Evolutionary conservation across 92 coral and sea anemone species (phyloP).

Genomic region (Palythoa grandis): DNA sequence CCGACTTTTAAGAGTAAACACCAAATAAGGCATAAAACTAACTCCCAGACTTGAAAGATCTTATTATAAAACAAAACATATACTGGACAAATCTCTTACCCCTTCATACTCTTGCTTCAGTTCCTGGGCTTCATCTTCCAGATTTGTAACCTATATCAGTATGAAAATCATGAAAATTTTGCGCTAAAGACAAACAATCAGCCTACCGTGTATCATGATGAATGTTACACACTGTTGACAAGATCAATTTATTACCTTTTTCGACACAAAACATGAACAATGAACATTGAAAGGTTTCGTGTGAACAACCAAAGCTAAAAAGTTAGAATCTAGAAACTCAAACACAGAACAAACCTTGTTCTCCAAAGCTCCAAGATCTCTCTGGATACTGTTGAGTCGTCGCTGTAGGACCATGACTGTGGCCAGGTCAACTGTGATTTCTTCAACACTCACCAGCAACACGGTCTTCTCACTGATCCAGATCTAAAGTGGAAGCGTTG

Average conservation of each 20-base stretch:
- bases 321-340: background rate
- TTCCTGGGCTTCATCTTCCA: slow-evolving; percentile 80
- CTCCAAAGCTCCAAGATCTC: slow-evolving; percentile 95
- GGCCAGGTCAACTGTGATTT: slow-evolving; percentile 90
- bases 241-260: background rate
- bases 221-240: background rate
- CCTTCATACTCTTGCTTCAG: slow-evolving; percentile 86
- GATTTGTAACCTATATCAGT: slow-evolving; percentile 73
- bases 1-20: no score
- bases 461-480: slow-evolving; percentile 98
- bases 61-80: background rate
- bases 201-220: background rate
- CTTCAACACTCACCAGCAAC: slow-evolving; percentile 90
- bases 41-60: background rate
- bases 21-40: background rate
- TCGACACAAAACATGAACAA: background rate
- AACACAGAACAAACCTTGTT: slow-evolving; percentile 74
- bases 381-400: slow-evolving; percentile 92
- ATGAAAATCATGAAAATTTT: background rate
- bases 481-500: slow-evolving; percentile 48
- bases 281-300: background rate
- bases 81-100: slow-evolving; percentile 53
- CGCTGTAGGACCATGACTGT: slow-evolving; percentile 97
- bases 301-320: background rate
- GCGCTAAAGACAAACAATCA: background rate